Conservation (phyloP, 2,888 invertebrate genomes). For the Torymus aiolomorphi region DNA sequence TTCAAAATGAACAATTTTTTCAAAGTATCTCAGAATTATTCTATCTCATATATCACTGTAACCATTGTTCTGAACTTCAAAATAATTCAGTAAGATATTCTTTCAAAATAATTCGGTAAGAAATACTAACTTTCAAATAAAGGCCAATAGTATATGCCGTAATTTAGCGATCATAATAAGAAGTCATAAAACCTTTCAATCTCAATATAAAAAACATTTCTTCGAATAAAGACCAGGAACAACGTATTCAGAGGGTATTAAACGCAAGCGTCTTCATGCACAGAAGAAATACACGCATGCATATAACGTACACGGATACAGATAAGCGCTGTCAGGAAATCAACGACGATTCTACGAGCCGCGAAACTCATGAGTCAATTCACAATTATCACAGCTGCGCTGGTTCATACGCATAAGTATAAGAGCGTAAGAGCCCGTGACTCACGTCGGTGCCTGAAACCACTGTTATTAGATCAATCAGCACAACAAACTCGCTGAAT, state of each 20-base stretch:
- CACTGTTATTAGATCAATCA: slow-evolving; percentile 46
- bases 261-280: neutral
- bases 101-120: no score
- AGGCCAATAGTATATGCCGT: no score
- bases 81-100: no score
- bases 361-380: slow-evolving; percentile 36
- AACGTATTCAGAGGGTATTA: neutral
- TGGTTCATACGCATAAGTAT: slow-evolving; percentile 6
- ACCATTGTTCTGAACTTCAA: no score
- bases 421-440: neutral
- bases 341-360: slow-evolving; percentile 27
- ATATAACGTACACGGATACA: neutral
- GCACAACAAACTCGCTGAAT: slow-evolving; percentile 7
- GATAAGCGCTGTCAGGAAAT: slow-evolving; percentile 29
- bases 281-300: neutral
- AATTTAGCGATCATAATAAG: neutral
- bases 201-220: neutral
- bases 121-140: no score
- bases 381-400: slow-evolving; percentile 3
- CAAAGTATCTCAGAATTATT: no score
- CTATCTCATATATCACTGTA: no score
- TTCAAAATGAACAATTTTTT: no score
- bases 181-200: slow-evolving; percentile 2
- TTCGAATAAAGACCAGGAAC: slow-evolving; percentile 11
- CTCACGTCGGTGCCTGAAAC: slow-evolving; percentile 34